phyloP scores from a whole-genome alignment of 2,797 vertebrate species.

The Cichlasoma orientale region DNA sequence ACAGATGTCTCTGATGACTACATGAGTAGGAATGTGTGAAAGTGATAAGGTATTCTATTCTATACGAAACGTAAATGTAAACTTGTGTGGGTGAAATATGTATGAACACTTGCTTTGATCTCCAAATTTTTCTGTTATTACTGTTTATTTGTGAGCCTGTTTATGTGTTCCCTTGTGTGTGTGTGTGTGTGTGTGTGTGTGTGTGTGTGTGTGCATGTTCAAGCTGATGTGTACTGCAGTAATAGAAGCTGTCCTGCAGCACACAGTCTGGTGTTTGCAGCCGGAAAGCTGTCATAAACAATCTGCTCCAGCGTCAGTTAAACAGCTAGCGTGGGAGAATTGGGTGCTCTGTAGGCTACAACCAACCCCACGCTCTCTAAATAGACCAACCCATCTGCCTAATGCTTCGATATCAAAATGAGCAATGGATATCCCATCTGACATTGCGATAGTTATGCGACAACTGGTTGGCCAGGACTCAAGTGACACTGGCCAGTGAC shows the following conservation, averaged over 20 bases:
- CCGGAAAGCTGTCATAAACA: constrained; percentile 79
- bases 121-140: constrained; percentile 25
- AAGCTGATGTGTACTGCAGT: constrained; percentile 58
- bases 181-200: neutral
- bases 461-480: constrained; percentile 54
- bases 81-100: constrained; percentile 53
- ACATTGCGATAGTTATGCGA: constrained; percentile 46
- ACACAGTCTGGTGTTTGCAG: constrained; percentile 72
- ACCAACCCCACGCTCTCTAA: constrained; percentile 62
- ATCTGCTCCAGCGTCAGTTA: constrained; percentile 79
- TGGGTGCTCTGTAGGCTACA: constrained; percentile 67
- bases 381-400: constrained; percentile 72
- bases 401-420: constrained; percentile 62
- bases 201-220: neutral
- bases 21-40: constrained; percentile 42
- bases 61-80: constrained; percentile 39
- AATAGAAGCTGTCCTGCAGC: constrained; percentile 74
- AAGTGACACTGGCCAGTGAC: constrained; percentile 27
- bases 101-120: constrained; percentile 61
- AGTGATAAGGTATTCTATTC: constrained; percentile 48
- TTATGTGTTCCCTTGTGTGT: constrained; percentile 17
- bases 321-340: constrained; percentile 73
- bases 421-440: constrained; percentile 60
- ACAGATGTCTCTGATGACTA: constrained; percentile 32
- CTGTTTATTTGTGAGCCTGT: constrained; percentile 21